A percentile compares a stretch with the other conserved stretches of the same genome.
These are phyloP conservation scores for Homarus americanus DNA, from an alignment of 1,140 invertebrate genomes.

Conservation along the genomic window DNA sequence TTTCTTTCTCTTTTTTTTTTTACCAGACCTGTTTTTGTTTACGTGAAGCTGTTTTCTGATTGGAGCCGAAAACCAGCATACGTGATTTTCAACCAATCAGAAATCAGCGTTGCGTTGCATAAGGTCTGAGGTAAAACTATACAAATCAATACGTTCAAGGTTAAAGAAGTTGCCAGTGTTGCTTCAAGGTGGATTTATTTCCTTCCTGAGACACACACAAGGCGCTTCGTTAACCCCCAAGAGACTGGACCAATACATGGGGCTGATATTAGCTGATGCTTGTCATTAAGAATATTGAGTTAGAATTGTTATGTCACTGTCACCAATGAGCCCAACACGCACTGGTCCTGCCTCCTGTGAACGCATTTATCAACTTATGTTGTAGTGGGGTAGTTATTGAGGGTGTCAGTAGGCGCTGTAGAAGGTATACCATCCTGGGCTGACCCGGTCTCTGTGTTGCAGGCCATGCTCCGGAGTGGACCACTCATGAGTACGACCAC, in stretches of 20 bases:
- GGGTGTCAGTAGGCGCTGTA: slow-evolving; percentile 13
- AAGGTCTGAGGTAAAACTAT: not conserved
- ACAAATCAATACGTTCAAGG: not conserved
- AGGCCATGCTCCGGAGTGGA: slow-evolving; percentile 64
- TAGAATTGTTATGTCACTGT: no score
- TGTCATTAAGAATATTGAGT: no score
- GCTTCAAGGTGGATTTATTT: no score
- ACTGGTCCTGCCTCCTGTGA: not conserved
- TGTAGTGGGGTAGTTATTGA: not conserved
- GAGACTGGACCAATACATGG: slow-evolving; percentile 16
- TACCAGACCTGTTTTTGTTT: not conserved
- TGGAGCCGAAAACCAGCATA: not conserved
- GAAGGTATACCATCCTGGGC: slow-evolving; percentile 57
- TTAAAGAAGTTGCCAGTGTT: not conserved
- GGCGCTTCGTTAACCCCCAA: not conserved
- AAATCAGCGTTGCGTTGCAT: not conserved
- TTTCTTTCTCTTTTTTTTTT: not conserved
- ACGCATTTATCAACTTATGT: slow-evolving; percentile 27
- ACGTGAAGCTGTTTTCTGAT: not conserved
- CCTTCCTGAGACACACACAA: not conserved
- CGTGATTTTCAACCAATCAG: not conserved
- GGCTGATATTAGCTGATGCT: not conserved
- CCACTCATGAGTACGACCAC: slow-evolving; percentile 61
- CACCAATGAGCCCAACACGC: not conserved
- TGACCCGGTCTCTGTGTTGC: slow-evolving; percentile 70